phyloP scores from a whole-genome alignment of 2,888 invertebrate genomes.

The Nebria brevicollis region DNA sequence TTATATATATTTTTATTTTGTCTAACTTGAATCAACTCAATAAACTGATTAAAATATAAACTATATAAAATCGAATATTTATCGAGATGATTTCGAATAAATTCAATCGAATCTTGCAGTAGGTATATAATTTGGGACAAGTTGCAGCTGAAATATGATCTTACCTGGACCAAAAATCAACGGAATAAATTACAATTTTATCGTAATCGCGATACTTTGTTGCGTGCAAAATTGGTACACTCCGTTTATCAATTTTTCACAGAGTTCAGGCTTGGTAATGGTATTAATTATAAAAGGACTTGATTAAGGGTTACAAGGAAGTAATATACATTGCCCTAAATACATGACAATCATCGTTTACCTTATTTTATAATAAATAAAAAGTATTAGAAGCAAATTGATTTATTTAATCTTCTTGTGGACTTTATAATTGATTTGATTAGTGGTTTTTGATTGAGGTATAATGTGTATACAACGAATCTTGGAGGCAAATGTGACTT shows the following conservation, averaged over 20 bases:
- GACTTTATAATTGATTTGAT: too few relatives aligned
- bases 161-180: neutral
- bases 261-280: neutral
- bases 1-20: too few relatives aligned
- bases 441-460: too few relatives aligned
- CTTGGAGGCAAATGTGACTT: neutral
- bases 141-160: neutral
- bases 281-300: neutral
- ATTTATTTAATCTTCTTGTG: too few relatives aligned
- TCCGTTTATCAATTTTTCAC: neutral
- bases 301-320: neutral
- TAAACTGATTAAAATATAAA: too few relatives aligned
- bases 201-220: neutral
- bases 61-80: neutral
- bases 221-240: neutral
- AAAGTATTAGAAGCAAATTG: too few relatives aligned
- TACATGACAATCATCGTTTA: too few relatives aligned
- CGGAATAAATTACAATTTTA: neutral
- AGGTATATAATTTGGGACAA: neutral
- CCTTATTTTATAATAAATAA: too few relatives aligned
- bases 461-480: too few relatives aligned
- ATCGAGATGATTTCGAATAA: neutral
- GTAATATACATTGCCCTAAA: neutral
- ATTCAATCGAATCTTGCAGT: neutral
- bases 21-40: too few relatives aligned